A percentile compares a stretch with the other conserved stretches of the same genome.
These are phyloP conservation scores for Leucosticte australis DNA, from an alignment of 2,113 vertebrate species.

Conservation along the genomic window DNA sequence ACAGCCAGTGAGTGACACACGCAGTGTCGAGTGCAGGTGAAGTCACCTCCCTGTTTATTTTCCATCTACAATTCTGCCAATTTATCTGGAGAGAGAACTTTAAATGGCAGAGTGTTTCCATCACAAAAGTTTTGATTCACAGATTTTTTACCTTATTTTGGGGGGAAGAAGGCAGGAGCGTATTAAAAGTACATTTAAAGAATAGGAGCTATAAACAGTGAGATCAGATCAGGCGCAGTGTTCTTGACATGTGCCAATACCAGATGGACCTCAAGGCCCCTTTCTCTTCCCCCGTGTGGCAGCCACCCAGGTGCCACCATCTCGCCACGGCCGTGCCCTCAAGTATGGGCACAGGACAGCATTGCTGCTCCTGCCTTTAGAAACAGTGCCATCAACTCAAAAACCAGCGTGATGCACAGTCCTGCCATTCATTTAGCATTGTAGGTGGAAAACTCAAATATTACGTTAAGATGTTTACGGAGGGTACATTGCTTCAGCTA, in stretches of 20 bases:
- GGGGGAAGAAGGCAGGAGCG: not conserved
- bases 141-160: not conserved
- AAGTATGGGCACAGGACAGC: not conserved
- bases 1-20: fast-evolving
- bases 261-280: not conserved
- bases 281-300: fast-evolving
- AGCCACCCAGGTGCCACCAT: not conserved
- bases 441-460: not conserved
- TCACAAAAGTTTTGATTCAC: not conserved
- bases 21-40: fast-evolving
- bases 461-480: not conserved
- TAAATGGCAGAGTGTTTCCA: not conserved
- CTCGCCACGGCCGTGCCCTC: fast-evolving
- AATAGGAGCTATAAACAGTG: not conserved
- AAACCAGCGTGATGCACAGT: not conserved
- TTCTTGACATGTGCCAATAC: not conserved
- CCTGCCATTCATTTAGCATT: not conserved
- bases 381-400: not conserved
- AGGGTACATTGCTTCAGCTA: not conserved
- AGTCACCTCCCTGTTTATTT: not conserved
- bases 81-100: not conserved
- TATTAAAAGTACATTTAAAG: not conserved
- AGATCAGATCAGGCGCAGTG: not conserved
- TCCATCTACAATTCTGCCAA: not conserved
- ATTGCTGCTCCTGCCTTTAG: not conserved